Evolutionary conservation across 2,888 invertebrate genomes (phyloP).

Genomic region (Drosophila lacicola): DNA sequence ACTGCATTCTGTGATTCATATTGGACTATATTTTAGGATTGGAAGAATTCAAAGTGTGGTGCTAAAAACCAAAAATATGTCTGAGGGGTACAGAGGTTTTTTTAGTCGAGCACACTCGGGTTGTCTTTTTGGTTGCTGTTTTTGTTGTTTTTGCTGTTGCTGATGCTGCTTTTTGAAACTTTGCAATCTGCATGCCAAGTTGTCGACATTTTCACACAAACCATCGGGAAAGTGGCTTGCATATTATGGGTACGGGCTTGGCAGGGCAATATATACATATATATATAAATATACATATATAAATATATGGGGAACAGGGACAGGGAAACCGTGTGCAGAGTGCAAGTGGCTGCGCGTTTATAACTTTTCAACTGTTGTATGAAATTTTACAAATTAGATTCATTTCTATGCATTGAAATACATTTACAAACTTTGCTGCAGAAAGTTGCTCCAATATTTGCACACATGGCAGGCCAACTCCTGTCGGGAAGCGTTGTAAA

Average conservation of each 20-base stretch:
- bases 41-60: no score
- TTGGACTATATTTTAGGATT: no score
- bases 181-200: conserved; percentile 80
- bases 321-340: conserved; percentile 64
- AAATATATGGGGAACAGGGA: background rate
- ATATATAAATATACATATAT: conserved; percentile 4
- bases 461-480: conserved; percentile 43
- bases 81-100: no score
- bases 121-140: conserved; percentile 37
- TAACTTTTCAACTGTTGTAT: conserved; percentile 81
- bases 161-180: conserved; percentile 72
- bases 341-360: conserved; percentile 80
- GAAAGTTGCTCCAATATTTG: conserved; percentile 80
- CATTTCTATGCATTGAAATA: conserved; percentile 81
- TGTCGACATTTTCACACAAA: conserved; percentile 80
- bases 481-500: conserved; percentile 34
- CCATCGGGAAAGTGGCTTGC: conserved; percentile 48
- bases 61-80: no score
- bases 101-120: no score
- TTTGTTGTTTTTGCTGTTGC: conserved; percentile 34
- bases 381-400: conserved; percentile 81
- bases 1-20: no score
- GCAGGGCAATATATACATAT: conserved; percentile 7
- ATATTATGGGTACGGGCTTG: conserved; percentile 20
- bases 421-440: conserved; percentile 77